Evolutionary conservation across 2,113 vertebrate genomes (phyloP), one percentile per base, ranked within the genome.

Genomic region (Ursus arctos): DNA sequence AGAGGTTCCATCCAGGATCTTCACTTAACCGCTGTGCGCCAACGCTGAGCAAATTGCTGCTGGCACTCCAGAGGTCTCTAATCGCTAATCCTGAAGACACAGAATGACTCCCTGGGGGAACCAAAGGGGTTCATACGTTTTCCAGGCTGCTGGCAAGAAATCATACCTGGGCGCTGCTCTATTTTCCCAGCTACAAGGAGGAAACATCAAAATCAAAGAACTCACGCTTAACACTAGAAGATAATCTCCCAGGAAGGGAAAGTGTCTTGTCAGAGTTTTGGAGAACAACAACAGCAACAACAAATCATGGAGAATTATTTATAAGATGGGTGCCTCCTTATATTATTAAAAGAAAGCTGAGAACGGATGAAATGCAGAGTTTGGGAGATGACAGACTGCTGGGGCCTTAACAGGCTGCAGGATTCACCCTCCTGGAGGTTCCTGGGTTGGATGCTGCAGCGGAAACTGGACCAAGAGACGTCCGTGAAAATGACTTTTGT

Each of bases 271-370:
- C 49, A 55, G 49, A 89, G 74, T 74, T 97, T 53, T 19, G 11
- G 55, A 94, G 63, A 97, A 91, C 10, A 0, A 8, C 21, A 49
- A 28, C 43, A 72, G 36, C 0, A 7, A n/a, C 36, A 92, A 49
- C 36, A 92, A 22, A 18, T 9, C 10, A 87, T 2, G 1, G 2
- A 63, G 67, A 95, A 94, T 94, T 96, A 83, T 84, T 92, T 88
- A 90, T 40, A 97, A 94, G 91, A 86, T 74, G 71, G 63, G 31
- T 28, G 51, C 51, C 33, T 83, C 40, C 57, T 80, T 43, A 36
- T 13, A 71, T 76, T 57, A 94, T 90, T 91, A 36, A 95, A 94
- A 57, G 55, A 83, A 87, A 89, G 67, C 59, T 55, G 31, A 69
- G 51, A 72, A 89, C 51, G 90, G 65, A 80, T n/a, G 53, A 85